These are phyloP conservation scores for Glaucomys volans DNA, from an alignment of 2,113 vertebrate genomes.

Conservation along the genomic window DNA sequence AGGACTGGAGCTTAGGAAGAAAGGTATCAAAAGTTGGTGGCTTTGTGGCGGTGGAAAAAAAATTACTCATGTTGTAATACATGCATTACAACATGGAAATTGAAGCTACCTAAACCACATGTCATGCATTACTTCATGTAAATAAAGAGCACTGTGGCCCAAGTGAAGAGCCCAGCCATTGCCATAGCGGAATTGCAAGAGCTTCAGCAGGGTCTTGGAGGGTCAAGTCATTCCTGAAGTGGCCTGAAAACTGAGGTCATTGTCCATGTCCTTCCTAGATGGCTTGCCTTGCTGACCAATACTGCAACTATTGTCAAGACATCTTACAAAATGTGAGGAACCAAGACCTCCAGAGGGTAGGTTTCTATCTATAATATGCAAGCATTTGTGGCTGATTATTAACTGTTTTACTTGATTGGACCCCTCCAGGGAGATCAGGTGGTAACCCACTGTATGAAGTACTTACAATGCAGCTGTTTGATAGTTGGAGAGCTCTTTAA, in stretches of 20 bases:
- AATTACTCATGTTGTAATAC: too few relatives aligned
- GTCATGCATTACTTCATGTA: neutral
- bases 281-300: conserved; percentile 80
- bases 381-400: neutral
- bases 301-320: conserved; percentile 84
- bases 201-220: neutral
- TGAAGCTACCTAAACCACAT: accelerated
- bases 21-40: neutral
- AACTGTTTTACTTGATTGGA: neutral
- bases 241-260: neutral
- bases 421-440: neutral
- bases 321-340: conserved; percentile 83
- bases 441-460: neutral
- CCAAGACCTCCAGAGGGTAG: conserved; percentile 82
- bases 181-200: too few relatives aligned
- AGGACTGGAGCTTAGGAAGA: neutral
- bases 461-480: neutral
- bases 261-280: conserved; percentile 73
- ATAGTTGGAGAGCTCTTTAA: neutral
- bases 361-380: conserved; percentile 35
- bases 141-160: neutral
- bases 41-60: neutral
- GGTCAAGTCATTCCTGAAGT: neutral
- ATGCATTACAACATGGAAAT: neutral
- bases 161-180: too few relatives aligned